phyloP scores from a whole-genome alignment of 1,140 invertebrate genomes.

The Limonius californicus region DNA sequence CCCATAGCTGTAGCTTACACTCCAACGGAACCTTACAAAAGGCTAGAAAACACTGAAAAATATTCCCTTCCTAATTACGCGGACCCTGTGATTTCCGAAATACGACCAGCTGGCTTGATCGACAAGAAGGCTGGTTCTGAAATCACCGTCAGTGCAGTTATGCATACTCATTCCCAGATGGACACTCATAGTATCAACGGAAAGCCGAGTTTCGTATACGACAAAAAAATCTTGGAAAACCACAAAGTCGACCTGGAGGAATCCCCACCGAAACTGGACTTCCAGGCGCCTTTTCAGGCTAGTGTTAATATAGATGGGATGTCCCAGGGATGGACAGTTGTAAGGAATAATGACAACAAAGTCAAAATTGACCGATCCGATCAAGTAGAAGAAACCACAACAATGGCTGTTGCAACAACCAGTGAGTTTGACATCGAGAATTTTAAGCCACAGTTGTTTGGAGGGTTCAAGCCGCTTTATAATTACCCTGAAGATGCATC shows the following conservation, averaged over 20 bases:
- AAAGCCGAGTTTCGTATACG: background rate
- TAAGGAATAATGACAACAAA: conserved; percentile 46
- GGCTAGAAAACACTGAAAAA: conserved; percentile 31
- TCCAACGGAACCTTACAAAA: conserved; percentile 47
- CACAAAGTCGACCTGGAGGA: background rate
- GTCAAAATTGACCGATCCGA: conserved; percentile 35
- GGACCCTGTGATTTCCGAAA: conserved; percentile 48
- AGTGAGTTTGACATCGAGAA: conserved; percentile 59
- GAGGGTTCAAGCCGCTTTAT: conserved; percentile 67
- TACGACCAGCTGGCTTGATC: conserved; percentile 23
- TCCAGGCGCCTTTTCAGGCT: conserved; percentile 67
- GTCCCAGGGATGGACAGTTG: conserved; percentile 61
- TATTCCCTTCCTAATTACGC: conserved; percentile 47
- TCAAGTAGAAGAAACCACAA: conserved; percentile 42
- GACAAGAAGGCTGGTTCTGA: conserved; percentile 32
- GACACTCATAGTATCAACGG: background rate
- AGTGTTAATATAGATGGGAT: conserved; percentile 56
- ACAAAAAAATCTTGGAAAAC: conserved; percentile 10
- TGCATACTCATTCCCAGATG: conserved; percentile 41
- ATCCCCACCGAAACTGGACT: conserved; percentile 44
- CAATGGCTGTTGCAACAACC: conserved; percentile 39
- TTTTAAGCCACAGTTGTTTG: conserved; percentile 65
- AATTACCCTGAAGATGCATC: conserved; percentile 33
- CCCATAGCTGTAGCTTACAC: conserved; percentile 54
- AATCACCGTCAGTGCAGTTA: conserved; percentile 45